Evolutionary conservation across 2,797 vertebrate genomes (phyloP).

Genomic region (Microctenopoma stevenorrisi): DNA sequence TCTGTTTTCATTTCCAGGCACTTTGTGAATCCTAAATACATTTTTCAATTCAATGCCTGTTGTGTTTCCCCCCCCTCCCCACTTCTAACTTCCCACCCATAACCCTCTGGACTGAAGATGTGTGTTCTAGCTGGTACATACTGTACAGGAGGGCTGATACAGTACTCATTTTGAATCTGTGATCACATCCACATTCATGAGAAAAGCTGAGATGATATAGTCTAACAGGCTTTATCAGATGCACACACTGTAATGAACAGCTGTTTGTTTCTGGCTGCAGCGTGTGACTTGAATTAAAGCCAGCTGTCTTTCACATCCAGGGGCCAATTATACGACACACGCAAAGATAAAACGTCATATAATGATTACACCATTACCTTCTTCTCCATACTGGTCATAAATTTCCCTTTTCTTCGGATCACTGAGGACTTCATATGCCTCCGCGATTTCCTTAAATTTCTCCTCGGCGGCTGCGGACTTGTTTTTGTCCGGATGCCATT

Average conservation of each 20-base stretch:
- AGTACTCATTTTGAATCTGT: not conserved
- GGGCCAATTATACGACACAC: not conserved
- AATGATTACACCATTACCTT: constrained; percentile 84
- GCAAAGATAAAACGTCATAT: not conserved
- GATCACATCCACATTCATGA: not conserved
- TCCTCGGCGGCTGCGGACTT: constrained; percentile 96
- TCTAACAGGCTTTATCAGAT: no score
- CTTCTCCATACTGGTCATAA: constrained; percentile 97
- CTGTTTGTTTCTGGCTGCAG: constrained; percentile 29
- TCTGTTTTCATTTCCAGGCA: not conserved
- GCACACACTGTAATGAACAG: constrained; percentile 8
- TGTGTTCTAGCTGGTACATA: not conserved
- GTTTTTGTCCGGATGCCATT: constrained; percentile 99
- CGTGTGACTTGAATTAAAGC: constrained; percentile 51
- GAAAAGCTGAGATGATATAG: no score
- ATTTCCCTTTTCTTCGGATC: constrained; percentile 98
- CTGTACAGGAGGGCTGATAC: no score
- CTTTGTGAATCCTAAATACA: no score
- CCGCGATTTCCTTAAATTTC: constrained; percentile 98
- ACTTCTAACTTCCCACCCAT: constrained; percentile 18
- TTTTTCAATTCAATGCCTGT: not conserved
- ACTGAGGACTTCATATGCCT: constrained; percentile 98
- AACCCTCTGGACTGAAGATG: constrained; percentile 41
- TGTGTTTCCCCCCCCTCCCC: not conserved
- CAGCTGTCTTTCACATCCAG: constrained; percentile 33